phyloP scores from a whole-genome alignment of 2,888 invertebrate genomes.

The Agrochola macilenta region DNA sequence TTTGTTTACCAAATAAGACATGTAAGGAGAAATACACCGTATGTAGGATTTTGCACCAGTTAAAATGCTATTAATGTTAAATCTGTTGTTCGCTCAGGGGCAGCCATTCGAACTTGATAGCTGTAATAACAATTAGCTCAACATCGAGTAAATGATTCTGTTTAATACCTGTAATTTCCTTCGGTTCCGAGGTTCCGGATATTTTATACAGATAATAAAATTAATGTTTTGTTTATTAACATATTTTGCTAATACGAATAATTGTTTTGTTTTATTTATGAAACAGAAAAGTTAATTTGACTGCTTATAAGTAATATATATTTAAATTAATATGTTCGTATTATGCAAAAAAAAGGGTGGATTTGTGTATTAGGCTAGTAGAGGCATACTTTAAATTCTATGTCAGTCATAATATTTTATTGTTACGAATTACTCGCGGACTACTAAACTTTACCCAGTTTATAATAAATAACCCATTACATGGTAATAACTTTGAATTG shows the following conservation, averaged over 20 bases:
- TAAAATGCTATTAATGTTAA: conserved; percentile 10
- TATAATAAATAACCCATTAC: conserved; percentile 5
- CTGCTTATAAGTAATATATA: not conserved
- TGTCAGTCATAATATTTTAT: conserved; percentile 13
- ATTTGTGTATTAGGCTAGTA: not conserved
- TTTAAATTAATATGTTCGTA: too few species aligned
- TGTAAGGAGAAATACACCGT: not conserved
- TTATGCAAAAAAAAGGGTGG: not conserved
- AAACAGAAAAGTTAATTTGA: not conserved
- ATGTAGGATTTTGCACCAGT: conserved; percentile 12
- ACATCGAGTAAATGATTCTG: conserved; percentile 36
- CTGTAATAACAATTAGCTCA: conserved; percentile 53
- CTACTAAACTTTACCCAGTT: not conserved
- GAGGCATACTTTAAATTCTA: conserved; percentile 6
- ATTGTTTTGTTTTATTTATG: not conserved
- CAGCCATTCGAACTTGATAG: conserved; percentile 53
- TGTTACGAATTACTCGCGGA: not conserved
- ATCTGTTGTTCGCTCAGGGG: conserved; percentile 42
- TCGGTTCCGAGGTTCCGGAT: conserved; percentile 27
- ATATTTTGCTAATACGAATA: not conserved
- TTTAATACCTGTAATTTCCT: conserved; percentile 29
- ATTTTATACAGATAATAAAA: conserved; percentile 15
- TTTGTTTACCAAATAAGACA: conserved; percentile 2
- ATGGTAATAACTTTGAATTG: not conserved
- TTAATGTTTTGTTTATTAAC: conserved; percentile 1